Percentiles rank a stretch among this genome's conserved stretches.
phyloP scores from a whole-genome alignment of 2,888 invertebrate genomes.

The Protophormia terraenovae region DNA sequence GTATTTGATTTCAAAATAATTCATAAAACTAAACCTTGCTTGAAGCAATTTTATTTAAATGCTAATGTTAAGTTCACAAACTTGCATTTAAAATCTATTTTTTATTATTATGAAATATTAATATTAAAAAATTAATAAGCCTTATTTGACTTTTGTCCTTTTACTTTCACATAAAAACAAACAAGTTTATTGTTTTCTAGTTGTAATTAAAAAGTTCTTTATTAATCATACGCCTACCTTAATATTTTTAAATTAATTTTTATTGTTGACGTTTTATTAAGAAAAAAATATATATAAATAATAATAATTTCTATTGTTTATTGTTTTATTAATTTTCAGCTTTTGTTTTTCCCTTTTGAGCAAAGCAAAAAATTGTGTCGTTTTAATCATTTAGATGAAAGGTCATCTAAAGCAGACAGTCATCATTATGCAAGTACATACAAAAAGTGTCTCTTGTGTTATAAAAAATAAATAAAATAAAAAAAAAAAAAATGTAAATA shows the following conservation, averaged over 20 bases:
- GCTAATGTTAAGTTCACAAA: too few relatives aligned
- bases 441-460: background rate
- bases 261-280: background rate
- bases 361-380: background rate
- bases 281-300: background rate
- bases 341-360: background rate
- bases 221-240: background rate
- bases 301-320: background rate
- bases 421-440: background rate
- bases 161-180: background rate
- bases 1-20: too few relatives aligned
- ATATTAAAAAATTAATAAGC: background rate
- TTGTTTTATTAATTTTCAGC: background rate
- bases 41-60: too few relatives aligned
- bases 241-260: background rate
- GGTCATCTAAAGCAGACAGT: conserved; percentile 7
- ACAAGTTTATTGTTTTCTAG: background rate
- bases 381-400: background rate
- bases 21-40: too few relatives aligned
- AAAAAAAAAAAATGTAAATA: background rate
- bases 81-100: too few relatives aligned
- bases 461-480: background rate
- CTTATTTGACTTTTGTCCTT: background rate
- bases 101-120: too few relatives aligned
- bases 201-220: background rate